A percentile compares a stretch with the other conserved stretches of the same genome.
phyloP scores from a whole-genome alignment of 2,113 vertebrate species.

The Axis porcinus region DNA sequence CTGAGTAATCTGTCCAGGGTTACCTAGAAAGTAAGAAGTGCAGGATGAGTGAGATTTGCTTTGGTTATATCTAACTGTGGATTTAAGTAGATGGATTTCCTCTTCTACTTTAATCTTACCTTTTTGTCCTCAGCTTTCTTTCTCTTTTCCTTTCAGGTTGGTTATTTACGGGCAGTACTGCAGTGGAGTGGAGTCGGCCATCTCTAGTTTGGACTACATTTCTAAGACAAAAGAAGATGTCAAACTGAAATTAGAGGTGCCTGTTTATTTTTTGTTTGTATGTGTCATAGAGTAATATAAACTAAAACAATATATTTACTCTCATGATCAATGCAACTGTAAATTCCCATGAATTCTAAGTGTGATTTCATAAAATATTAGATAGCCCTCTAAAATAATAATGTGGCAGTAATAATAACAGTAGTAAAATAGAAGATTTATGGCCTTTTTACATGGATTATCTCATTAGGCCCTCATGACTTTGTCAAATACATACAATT shows the following conservation, averaged over 20 bases:
- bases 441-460: background rate
- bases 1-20: background rate
- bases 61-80: background rate
- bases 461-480: background rate
- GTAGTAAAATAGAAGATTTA: background rate
- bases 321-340: background rate
- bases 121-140: background rate
- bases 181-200: slow-evolving; percentile 94
- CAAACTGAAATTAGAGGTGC: slow-evolving; percentile 94
- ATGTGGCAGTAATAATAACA: background rate
- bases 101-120: background rate
- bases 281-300: background rate
- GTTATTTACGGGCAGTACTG: slow-evolving; percentile 98
- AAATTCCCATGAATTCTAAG: background rate
- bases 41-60: background rate
- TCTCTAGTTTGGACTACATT: slow-evolving; percentile 90
- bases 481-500: background rate
- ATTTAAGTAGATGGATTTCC: background rate
- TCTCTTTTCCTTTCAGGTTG: slow-evolving; percentile 82
- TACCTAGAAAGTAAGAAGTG: background rate
- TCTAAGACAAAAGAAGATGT: slow-evolving; percentile 96
- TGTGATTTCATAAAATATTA: background rate
- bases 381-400: background rate
- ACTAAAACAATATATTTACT: background rate
- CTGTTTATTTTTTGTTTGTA: background rate